Evolutionary conservation across 2,797 vertebrate genomes (phyloP), one percentile per base, ranked within the genome.

Genomic region (Pseudomugil tenellus): DNA sequence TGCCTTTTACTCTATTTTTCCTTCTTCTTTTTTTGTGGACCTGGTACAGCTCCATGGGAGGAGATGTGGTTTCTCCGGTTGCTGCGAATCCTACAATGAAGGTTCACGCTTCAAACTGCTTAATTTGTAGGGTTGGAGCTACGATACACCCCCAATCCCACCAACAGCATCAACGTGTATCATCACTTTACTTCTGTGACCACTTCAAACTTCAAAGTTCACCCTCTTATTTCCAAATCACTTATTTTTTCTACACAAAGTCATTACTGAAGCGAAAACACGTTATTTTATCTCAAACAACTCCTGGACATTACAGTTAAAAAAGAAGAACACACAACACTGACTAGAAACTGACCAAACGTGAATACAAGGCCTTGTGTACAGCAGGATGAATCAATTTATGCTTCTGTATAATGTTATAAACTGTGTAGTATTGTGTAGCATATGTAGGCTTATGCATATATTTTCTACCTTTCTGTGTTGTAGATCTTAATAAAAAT

Each of bases 51-150:
- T 89, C 78, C 80, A 90, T 81, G 87, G 84, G 88, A 92, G 91
- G 88, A 91, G 89, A 91, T 93, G 92, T 23, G 91, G 91, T 93
- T 93, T 90, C 81, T 80, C 84, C 88, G 90, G 89, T 87, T 92
- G 91, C 88, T 83, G 84, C 84, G 88, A 90, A 90, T 85, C 82
- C 85, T 85, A 80, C 84, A 84, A 80, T 83, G 85, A 85, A 84
- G 86, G 84, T 83, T 89, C 78, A 63, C 53, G 39, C 87, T 86
- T 80, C 59, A 89, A 86, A 77, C 83, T 76, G 89, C 82, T 92
- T 90, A 83, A 76, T 92, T 91, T 90, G 77, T 67, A 72, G 67
- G 82, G 76, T 85, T 11, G 75, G 76, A 77, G 76, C 72, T 72
- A 53, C 41, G 19, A 52, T 77, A 58, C 72, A 64, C 66, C 67